Percentiles rank a stretch among this genome's conserved stretches.
Evolutionary conservation across 2,113 vertebrate species (phyloP).

Genomic region (Pardalotus punctatus): DNA sequence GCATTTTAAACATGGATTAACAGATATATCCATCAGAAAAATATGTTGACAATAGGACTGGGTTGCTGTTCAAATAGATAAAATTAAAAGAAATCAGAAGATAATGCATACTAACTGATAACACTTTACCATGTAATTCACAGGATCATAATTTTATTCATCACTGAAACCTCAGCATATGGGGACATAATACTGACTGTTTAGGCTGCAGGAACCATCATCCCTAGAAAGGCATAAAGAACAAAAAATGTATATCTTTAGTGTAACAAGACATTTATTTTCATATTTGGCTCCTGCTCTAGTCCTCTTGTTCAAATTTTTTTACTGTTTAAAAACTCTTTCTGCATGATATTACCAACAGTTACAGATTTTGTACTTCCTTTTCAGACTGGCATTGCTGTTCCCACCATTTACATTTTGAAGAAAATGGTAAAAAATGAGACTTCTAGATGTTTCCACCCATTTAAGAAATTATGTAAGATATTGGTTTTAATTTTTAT

Average conservation of each 20-base stretch:
- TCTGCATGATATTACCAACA: neutral
- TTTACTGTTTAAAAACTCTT: neutral
- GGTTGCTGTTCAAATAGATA: neutral
- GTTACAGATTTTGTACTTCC: neutral
- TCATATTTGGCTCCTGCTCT: neutral
- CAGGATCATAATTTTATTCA: neutral
- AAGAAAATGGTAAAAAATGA: neutral
- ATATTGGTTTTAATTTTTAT: neutral
- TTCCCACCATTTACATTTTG: neutral
- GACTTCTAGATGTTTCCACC: neutral
- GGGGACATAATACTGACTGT: neutral
- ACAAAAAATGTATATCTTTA: neutral
- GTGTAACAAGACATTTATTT: neutral
- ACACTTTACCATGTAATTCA: neutral
- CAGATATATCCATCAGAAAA: neutral
- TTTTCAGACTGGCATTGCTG: neutral
- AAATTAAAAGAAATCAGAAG: neutral
- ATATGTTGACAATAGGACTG: neutral
- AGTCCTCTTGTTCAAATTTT: neutral
- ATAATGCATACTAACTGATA: neutral
- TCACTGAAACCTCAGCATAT: neutral
- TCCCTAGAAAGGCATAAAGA: neutral
- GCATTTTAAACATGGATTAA: neutral
- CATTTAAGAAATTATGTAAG: neutral
- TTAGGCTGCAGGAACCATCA: neutral